Conservation (phyloP, 2,113 vertebrate genomes). For the Numida meleagris region DNA sequence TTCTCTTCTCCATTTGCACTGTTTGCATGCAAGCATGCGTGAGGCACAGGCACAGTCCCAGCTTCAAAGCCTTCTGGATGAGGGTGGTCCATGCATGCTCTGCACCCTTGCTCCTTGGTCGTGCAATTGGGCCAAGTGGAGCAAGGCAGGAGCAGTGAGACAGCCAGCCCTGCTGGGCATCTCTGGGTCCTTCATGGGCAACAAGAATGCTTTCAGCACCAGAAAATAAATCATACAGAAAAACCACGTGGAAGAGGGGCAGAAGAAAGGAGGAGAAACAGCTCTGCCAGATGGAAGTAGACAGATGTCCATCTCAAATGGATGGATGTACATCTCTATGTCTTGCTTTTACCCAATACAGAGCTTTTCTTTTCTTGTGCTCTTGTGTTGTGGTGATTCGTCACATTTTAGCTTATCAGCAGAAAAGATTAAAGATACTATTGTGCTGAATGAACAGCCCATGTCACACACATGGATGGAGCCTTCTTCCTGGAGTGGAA, state of each 20-base stretch:
- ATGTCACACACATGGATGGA: neutral
- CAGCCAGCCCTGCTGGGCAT: neutral
- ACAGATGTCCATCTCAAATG: neutral
- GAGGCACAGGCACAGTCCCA: neutral
- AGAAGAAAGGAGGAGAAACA: neutral
- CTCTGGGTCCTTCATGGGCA: neutral
- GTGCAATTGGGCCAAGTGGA: neutral
- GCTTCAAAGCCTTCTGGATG: neutral
- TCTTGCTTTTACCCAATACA: neutral
- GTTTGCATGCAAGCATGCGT: neutral
- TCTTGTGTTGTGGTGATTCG: neutral
- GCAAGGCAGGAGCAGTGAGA: neutral
- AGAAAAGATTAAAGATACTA: neutral
- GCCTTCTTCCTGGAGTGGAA: neutral
- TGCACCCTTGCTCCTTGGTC: neutral
- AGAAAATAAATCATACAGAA: neutral
- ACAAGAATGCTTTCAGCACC: neutral
- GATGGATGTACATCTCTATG: neutral
- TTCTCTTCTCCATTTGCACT: neutral
- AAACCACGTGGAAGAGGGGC: neutral
- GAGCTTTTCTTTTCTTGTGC: fast-evolving
- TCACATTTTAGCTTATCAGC: neutral
- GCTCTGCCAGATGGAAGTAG: neutral
- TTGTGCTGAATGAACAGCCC: neutral
- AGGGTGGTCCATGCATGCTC: neutral